phyloP scores from a whole-genome alignment of 2,888 invertebrate species.

The Antheraea assamensis region DNA sequence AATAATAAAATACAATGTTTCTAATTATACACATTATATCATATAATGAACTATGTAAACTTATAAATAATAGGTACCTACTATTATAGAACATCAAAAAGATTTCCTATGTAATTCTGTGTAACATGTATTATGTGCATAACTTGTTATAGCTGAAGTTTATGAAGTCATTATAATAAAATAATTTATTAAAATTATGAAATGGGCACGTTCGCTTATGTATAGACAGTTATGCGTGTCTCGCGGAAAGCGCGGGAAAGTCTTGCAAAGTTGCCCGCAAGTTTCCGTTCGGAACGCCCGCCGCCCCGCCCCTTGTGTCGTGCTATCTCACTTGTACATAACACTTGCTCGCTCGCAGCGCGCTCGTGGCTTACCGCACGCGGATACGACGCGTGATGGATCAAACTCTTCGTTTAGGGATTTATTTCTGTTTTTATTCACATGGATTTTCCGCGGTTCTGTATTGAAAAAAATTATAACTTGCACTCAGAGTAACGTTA shows the following conservation, averaged over 20 bases:
- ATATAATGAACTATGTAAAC: no score
- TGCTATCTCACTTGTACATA: slow-evolving; percentile 44
- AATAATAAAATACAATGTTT: no score
- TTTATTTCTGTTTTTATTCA: slow-evolving; percentile 17
- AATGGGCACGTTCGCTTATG: neutral
- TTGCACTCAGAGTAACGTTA: neutral
- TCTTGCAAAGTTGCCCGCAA: slow-evolving; percentile 57
- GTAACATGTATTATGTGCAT: no score
- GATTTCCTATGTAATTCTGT: no score
- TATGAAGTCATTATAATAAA: neutral
- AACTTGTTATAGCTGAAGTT: no score
- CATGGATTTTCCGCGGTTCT: slow-evolving; percentile 12
- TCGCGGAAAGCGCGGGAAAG: slow-evolving; percentile 73
- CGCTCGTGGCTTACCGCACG: slow-evolving; percentile 67
- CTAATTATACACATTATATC: no score
- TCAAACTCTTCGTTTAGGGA: slow-evolving; percentile 28
- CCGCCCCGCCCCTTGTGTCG: slow-evolving; percentile 50
- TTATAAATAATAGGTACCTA: no score
- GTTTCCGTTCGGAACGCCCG: slow-evolving; percentile 58
- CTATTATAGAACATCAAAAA: no score
- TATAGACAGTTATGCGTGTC: slow-evolving; percentile 25
- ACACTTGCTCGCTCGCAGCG: slow-evolving; percentile 57
- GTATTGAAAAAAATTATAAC: neutral
- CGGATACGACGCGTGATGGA: slow-evolving; percentile 31
- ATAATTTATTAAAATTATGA: neutral